Evolutionary conservation across 2,113 vertebrate species (phyloP), one percentile per base, ranked within the genome.

Genomic region (Campylomormyrus tamandua): DNA sequence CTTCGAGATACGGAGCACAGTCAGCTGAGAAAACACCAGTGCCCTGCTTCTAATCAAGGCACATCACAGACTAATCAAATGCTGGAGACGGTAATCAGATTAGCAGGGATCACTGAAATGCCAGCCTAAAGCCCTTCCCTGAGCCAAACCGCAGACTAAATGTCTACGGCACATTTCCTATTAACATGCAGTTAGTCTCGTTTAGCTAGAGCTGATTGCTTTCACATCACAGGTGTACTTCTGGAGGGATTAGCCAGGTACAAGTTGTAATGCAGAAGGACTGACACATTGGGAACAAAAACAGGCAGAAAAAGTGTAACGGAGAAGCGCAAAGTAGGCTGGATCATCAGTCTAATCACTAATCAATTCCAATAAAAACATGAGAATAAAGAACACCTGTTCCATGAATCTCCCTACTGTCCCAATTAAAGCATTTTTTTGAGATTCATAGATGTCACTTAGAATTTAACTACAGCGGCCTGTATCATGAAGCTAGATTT

Each of bases 11-110:
- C 89, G 39, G 89, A 24, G 87, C 49, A 90, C 90, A 74, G 92
- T 94, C 94, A 94, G 93, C 93, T 94, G 93, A 94, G 91, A 93
- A 94, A 94, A 94, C 94, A 94, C 90, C 52, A 92, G 92, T 91
- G 93, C 90, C 49, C 87, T 89, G 87, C 89, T 91, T 89, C 62
- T 93, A 93, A 94, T 94, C 80, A 42, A 91, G 90, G 89, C 88
- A 92, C 91, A 92, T 91, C 87, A 91, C 89, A 84, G 87, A 53
- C 91, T 93, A 91, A 94, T 94, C 92, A 94, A 91, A 92, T 24
- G 52, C 87, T 42, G 46, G 39, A 93, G 92, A 92, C 89, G 92
- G 90, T 90, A 91, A 92, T 93, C 92, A 91, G 88, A 92, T 89
- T 85, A 91, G 92, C 90, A 92, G 66, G 90, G 92, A 93, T 93